Evolutionary conservation across 2,797 vertebrate species (phyloP), one percentile per base, ranked within the genome.

Genomic region (Apogon hyalosoma): DNA sequence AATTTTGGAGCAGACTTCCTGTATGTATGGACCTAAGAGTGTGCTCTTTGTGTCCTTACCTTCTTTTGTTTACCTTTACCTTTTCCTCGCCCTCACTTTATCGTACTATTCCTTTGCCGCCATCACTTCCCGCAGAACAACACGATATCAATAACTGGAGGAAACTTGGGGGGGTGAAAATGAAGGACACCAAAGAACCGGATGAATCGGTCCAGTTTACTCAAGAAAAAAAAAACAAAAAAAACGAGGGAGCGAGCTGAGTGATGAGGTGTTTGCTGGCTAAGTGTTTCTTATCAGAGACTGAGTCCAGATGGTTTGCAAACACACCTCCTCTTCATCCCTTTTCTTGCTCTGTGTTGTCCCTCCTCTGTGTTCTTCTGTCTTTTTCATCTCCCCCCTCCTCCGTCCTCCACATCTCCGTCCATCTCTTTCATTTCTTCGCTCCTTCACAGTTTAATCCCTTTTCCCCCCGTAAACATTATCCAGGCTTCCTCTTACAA

Each of bases 221-320:
- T 59, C 47, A 45, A 33, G 49, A 40, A 47, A 21, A 33, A 43
- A 67, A 46, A 40, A 24, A 40, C n/a, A n/a, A n/a, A n/a, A n/a
- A n/a, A n/a, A n/a, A n/a, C n/a, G 42, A 43, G 19, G 63, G 39
- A 45, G 58, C 18, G 2, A 61, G 33, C 63, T 80, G 88, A 91
- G 66, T 75, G 87, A 89, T 89, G 83, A 88, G 73, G 78, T 83
- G 86, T 66, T 36, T 36, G 63, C 83, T 83, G 85, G 88, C 82
- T 69, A 84, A 87, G 84, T 77, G 82, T 70, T 77, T 84, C 87
- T 90, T 90, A 91, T 91, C 87, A 80, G 69, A 59, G 76, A 57
- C 76, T 2, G 46, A 83, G 75, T 88, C 88, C 88, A 90, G 85
- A 89, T 91, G 86, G 73, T 86, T 83, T 61, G 58, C 71, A 73